phyloP scores from a whole-genome alignment of 92 coral and sea anemone genomes.

The Palythoa caribaeorum region DNA sequence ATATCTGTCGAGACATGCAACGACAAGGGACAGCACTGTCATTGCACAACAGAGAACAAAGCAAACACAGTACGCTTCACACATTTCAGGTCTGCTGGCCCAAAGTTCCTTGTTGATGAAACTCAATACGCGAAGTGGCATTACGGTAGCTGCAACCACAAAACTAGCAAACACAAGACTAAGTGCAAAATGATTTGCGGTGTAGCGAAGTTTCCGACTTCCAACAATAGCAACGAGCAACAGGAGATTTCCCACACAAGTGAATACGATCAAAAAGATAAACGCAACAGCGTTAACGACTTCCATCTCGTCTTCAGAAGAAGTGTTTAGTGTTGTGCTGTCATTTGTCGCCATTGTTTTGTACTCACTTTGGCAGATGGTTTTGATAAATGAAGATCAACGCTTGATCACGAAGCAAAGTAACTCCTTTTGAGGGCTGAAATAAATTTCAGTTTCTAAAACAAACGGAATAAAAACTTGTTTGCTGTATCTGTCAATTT shows the following conservation, averaged over 20 bases:
- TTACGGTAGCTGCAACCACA: slow-evolving; percentile 80
- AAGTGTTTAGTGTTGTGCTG: neutral
- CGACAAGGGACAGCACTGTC: slow-evolving; percentile 76
- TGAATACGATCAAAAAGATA: slow-evolving; percentile 74
- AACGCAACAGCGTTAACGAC: slow-evolving; percentile 72
- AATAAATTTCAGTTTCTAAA: neutral
- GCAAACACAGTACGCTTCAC: slow-evolving; percentile 72
- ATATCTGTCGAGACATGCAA: slow-evolving; percentile 77
- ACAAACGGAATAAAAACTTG: neutral
- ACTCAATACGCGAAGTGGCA: slow-evolving; percentile 87
- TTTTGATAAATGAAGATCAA: neutral
- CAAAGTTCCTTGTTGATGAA: slow-evolving; percentile 77
- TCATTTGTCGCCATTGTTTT: slow-evolving; percentile 18
- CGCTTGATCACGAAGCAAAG: neutral
- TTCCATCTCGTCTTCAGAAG: slow-evolving; percentile 48
- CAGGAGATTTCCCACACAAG: slow-evolving; percentile 74
- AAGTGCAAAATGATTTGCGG: slow-evolving; percentile 68
- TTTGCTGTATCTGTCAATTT: no score
- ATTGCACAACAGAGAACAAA: slow-evolving; percentile 84
- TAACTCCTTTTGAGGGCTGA: neutral
- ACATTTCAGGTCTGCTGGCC: slow-evolving; percentile 69
- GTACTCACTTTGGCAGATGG: neutral
- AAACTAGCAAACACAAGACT: slow-evolving; percentile 77
- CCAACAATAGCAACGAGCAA: slow-evolving; percentile 63
- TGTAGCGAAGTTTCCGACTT: slow-evolving; percentile 70